phyloP scores from a whole-genome alignment of 2,888 invertebrate species.

The Clepsis dumicolana region DNA sequence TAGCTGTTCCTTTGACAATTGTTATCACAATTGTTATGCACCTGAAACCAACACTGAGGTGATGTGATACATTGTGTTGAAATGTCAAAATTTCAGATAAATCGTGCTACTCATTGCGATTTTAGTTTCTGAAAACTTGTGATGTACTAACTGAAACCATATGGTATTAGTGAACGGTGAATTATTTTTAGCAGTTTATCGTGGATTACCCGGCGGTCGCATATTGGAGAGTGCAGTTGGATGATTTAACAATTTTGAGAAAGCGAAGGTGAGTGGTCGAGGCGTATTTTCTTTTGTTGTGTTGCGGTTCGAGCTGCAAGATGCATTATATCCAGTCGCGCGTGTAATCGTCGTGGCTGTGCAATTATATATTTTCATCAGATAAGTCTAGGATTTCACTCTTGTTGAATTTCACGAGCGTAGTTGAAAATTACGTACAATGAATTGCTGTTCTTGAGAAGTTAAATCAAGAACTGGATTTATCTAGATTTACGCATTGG shows the following conservation, averaged over 20 bases:
- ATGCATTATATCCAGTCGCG: conserved; percentile 44
- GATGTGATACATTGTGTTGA: conserved; percentile 64
- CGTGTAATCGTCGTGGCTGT: conserved; percentile 46
- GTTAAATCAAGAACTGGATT: conserved; percentile 2
- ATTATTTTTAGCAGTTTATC: conserved; percentile 29
- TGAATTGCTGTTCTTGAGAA: conserved; percentile 21
- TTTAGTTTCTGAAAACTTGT: conserved; percentile 66
- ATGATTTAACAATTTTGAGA: conserved; percentile 73
- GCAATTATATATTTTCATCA: conserved; percentile 44
- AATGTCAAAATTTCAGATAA: conserved; percentile 83
- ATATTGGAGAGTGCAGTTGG: conserved; percentile 53
- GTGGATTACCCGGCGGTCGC: conserved; percentile 15
- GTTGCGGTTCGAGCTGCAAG: no score
- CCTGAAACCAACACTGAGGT: conserved; percentile 5
- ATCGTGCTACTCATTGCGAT: conserved; percentile 74
- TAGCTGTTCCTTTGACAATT: conserved; percentile 10
- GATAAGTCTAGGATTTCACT: conserved; percentile 47
- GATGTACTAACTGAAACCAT: conserved; percentile 62
- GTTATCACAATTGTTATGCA: conserved; percentile 9
- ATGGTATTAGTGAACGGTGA: conserved; percentile 53
- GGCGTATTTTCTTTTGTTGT: conserved; percentile 66
- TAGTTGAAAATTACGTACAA: conserved; percentile 8
- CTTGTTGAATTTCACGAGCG: conserved; percentile 43
- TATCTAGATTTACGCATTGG: conserved; percentile 12
- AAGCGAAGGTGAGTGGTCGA: conserved; percentile 67